Conservation (phyloP, 2,797 vertebrate genomes). For the Fundulus diaphanus region DNA sequence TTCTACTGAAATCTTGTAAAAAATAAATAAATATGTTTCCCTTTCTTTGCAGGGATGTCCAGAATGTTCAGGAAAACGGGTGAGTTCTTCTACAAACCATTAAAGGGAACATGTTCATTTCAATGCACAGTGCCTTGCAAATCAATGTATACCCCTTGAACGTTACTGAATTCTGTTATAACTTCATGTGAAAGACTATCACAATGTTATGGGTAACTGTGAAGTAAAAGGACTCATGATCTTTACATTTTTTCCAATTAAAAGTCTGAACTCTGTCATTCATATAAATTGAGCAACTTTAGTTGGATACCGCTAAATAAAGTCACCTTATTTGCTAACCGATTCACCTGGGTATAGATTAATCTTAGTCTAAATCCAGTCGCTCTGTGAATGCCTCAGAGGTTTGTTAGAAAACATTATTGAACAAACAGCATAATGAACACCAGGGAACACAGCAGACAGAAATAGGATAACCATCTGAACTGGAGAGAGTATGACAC, state of each 20-base stretch:
- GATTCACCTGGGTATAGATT: neutral
- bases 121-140: neutral
- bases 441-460: neutral
- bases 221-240: neutral
- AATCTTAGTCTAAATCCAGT: neutral
- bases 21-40: neutral
- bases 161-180: neutral
- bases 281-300: neutral
- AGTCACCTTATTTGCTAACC: neutral
- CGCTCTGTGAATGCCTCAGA: neutral
- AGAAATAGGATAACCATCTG: neutral
- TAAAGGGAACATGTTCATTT: neutral
- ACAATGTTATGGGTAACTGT: neutral
- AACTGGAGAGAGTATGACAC: neutral
- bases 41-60: conserved; percentile 62
- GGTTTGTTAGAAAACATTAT: neutral
- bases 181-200: neutral
- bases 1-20: neutral
- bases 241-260: neutral
- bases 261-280: neutral
- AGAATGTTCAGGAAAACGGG: conserved; percentile 73
- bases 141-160: neutral
- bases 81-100: conserved; percentile 45
- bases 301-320: neutral
- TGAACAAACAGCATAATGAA: neutral